A percentile compares a stretch with the other conserved stretches of the same genome.
Conservation (phyloP, 2,113 vertebrate species). For the Toxostoma redivivum region DNA sequence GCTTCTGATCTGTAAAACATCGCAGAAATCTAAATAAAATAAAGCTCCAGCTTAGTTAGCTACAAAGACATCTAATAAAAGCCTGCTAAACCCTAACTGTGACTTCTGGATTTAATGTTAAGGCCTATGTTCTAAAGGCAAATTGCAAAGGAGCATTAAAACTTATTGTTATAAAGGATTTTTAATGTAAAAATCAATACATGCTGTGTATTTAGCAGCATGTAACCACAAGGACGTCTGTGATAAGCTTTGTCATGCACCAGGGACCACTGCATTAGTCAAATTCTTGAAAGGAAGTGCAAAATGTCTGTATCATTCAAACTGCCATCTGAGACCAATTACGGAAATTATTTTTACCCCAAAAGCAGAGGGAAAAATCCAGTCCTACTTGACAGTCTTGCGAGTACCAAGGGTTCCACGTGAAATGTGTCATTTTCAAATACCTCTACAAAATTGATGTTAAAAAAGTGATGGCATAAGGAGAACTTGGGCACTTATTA, state of each 20-base stretch:
- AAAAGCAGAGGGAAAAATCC: neutral
- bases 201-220: constrained; percentile 39
- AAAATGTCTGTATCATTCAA: neutral
- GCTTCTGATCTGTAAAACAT: constrained; percentile 33
- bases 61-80: constrained; percentile 26
- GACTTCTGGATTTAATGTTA: constrained; percentile 22
- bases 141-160: constrained; percentile 20
- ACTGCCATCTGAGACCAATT: constrained; percentile 48
- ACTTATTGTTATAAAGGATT: constrained; percentile 23
- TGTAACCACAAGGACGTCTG: neutral
- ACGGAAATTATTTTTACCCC: constrained; percentile 43
- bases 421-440: neutral
- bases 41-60: constrained; percentile 32
- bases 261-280: constrained; percentile 31
- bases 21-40: constrained; percentile 27
- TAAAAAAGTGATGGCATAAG: neutral
- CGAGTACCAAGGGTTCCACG: neutral
- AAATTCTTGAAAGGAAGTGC: constrained; percentile 35
- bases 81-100: constrained; percentile 13
- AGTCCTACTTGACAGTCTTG: neutral
- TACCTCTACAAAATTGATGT: neutral
- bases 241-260: constrained; percentile 41
- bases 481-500: neutral
- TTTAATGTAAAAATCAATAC: constrained; percentile 54
- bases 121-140: neutral